These are phyloP conservation scores for Tenthredo notha DNA, from an alignment of 2,888 invertebrate genomes.

Conservation along the genomic window DNA sequence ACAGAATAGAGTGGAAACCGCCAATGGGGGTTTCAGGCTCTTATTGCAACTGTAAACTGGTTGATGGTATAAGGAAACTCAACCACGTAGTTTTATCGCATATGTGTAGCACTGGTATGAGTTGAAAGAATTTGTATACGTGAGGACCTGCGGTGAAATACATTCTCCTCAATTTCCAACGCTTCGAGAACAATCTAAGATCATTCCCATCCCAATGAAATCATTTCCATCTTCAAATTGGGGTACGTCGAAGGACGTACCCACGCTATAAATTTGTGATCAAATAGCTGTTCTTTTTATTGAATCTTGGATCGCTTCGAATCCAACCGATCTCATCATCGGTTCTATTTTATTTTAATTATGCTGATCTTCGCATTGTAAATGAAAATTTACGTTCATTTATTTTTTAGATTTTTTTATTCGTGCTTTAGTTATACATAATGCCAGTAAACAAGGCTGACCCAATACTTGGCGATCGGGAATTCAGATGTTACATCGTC, in stretches of 20 bases:
- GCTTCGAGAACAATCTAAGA: not conserved
- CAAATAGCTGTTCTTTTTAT: no score
- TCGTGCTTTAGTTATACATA: no score
- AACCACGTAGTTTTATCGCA: not conserved
- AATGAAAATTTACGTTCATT: no score
- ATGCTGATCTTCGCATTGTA: no score
- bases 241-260: not conserved
- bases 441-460: no score
- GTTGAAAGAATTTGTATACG: not conserved
- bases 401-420: no score
- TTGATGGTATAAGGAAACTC: not conserved
- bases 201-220: no score
- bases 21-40: not conserved
- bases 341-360: no score
- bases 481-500: no score
- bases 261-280: not conserved
- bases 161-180: not conserved
- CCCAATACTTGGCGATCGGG: no score
- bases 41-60: not conserved
- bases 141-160: not conserved
- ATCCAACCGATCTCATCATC: no score
- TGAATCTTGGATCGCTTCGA: no score
- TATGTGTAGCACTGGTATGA: not conserved
- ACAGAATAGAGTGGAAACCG: conserved; percentile 2
- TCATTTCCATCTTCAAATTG: not conserved